Percentiles rank a stretch among this genome's conserved stretches.
Conservation (phyloP, 2,797 vertebrate species). For the Sarcophilus harrisii region DNA sequence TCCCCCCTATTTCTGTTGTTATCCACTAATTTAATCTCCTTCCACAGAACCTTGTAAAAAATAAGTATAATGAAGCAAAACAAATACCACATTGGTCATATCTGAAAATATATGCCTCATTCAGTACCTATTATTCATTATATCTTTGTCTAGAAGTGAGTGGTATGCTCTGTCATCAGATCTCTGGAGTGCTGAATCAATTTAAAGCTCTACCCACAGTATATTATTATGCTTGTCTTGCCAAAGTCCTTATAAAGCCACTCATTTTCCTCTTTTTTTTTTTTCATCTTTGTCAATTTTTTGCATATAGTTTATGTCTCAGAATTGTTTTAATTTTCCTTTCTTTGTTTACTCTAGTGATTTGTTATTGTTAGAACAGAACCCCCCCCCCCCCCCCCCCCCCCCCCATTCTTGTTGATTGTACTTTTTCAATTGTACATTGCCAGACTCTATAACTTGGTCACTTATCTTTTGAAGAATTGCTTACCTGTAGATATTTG, state of each 20-base stretch:
- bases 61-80: neutral
- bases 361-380: too few relatives aligned
- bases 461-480: neutral
- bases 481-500: neutral
- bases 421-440: neutral
- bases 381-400: rapidly evolving
- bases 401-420: neutral
- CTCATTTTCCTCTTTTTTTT: neutral
- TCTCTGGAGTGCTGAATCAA: neutral
- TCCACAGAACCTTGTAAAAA: neutral
- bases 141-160: neutral
- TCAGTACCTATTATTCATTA: neutral
- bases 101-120: neutral
- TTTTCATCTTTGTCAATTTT: neutral
- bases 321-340: neutral
- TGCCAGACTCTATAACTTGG: neutral
- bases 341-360: neutral
- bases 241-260: neutral
- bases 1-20: neutral
- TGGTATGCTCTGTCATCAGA: neutral
- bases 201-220: neutral
- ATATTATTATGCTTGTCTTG: neutral
- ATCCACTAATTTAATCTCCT: neutral
- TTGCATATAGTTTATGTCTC: neutral
- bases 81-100: neutral